A percentile compares a stretch with the other conserved stretches of the same genome.
Conservation (phyloP, 35 echinoderm and acorn worm species). For the Patiria miniata region DNA sequence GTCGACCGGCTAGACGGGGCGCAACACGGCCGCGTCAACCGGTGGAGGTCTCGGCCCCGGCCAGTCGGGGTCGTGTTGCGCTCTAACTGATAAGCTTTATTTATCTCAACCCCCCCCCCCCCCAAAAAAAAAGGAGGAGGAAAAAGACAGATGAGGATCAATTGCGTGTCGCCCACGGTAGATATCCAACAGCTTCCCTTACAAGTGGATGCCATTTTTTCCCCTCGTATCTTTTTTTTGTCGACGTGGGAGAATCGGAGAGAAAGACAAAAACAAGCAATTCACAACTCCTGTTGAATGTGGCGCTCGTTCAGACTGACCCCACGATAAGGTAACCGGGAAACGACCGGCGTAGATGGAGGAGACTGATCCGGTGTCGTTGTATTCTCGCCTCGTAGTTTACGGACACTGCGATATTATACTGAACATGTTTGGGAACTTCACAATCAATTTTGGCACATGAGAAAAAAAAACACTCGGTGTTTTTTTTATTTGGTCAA, state of each 20-base stretch:
- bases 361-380: too few relatives aligned
- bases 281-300: slow-evolving; percentile 31
- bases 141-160: neutral
- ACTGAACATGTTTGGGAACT: too few relatives aligned
- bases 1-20: neutral
- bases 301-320: slow-evolving; percentile 7
- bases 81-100: slow-evolving; percentile 22
- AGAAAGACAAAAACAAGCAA: slow-evolving; percentile 14
- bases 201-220: too few relatives aligned
- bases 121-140: neutral
- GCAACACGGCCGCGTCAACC: neutral
- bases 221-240: neutral
- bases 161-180: neutral
- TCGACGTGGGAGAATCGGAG: neutral
- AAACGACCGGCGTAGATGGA: neutral
- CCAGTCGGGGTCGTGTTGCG: slow-evolving; percentile 2
- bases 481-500: too few relatives aligned
- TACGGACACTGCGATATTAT: too few relatives aligned
- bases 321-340: slow-evolving; percentile 6
- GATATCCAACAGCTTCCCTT: neutral
- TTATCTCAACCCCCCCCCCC: neutral
- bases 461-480: too few relatives aligned
- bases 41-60: neutral
- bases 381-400: too few relatives aligned
- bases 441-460: too few relatives aligned